Conservation (phyloP, 2,888 invertebrate species). For the Serrognathus titanus region DNA sequence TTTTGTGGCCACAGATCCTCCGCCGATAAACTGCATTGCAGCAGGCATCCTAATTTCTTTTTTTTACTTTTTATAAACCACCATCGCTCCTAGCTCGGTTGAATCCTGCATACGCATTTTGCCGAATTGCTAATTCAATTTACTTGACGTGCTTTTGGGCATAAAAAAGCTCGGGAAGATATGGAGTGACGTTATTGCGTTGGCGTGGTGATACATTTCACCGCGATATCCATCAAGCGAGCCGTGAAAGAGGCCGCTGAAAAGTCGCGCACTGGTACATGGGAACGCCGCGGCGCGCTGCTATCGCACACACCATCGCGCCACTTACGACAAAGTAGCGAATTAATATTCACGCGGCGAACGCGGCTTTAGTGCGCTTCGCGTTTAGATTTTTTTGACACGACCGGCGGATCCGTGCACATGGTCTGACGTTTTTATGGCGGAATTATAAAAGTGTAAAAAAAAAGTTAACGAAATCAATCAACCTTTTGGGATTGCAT, state of each 20-base stretch:
- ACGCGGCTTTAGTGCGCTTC: conserved; percentile 30
- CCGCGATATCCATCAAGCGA: conserved; percentile 38
- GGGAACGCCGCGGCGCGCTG: conserved; percentile 39
- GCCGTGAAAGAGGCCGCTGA: conserved; percentile 38
- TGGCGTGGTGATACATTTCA: conserved; percentile 30
- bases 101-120: too few relatives aligned
- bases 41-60: background rate
- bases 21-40: too few relatives aligned
- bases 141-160: too few relatives aligned
- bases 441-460: too few relatives aligned
- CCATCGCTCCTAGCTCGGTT: too few relatives aligned
- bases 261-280: conserved; percentile 37
- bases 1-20: too few relatives aligned
- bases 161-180: background rate
- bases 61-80: too few relatives aligned
- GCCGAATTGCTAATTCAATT: too few relatives aligned
- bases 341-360: conserved; percentile 44
- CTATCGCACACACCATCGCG: conserved; percentile 40
- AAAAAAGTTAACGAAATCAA: too few relatives aligned
- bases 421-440: background rate
- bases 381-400: conserved; percentile 14
- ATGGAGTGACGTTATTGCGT: conserved; percentile 17
- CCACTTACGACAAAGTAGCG: conserved; percentile 38
- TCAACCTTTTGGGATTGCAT: too few relatives aligned
- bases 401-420: too few relatives aligned